Conservation (phyloP, 1,140 invertebrate species). For the Pachypsylla venusta region DNA sequence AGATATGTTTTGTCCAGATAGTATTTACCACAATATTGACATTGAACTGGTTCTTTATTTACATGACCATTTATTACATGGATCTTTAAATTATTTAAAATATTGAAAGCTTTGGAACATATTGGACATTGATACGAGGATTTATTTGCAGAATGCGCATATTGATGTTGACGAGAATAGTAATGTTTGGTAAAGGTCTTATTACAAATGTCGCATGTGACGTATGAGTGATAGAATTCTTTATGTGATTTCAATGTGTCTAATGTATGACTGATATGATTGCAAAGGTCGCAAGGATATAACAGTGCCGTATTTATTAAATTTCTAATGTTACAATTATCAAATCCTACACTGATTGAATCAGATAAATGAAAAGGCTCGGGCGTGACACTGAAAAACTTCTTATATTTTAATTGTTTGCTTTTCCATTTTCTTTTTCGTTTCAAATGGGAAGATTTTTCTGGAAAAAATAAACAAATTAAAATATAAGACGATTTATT, state of each 20-base stretch:
- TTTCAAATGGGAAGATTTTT: not conserved
- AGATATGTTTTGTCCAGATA: not conserved
- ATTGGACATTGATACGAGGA: not conserved
- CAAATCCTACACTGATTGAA: too few relatives aligned
- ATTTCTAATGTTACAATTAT: too few relatives aligned
- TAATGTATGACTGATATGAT: not conserved
- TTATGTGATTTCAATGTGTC: not conserved
- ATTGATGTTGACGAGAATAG: not conserved
- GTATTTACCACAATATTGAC: not conserved
- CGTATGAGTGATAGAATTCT: not conserved
- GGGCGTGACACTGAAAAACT: not conserved
- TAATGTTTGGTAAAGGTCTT: not conserved
- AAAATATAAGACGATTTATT: too few relatives aligned
- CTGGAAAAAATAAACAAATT: slow-evolving; percentile 8
- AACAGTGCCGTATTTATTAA: too few relatives aligned
- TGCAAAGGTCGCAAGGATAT: not conserved
- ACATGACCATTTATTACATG: not conserved
- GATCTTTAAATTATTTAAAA: not conserved
- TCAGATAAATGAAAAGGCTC: too few relatives aligned
- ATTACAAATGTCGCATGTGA: not conserved
- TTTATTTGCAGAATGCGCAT: not conserved
- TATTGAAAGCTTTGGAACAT: not conserved
- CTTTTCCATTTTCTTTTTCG: not conserved
- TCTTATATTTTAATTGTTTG: slow-evolving; percentile 4
- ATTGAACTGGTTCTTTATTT: not conserved